These are phyloP conservation scores for Scophthalmus maximus DNA, from an alignment of 2,113 vertebrate genomes.

Conservation along the genomic window DNA sequence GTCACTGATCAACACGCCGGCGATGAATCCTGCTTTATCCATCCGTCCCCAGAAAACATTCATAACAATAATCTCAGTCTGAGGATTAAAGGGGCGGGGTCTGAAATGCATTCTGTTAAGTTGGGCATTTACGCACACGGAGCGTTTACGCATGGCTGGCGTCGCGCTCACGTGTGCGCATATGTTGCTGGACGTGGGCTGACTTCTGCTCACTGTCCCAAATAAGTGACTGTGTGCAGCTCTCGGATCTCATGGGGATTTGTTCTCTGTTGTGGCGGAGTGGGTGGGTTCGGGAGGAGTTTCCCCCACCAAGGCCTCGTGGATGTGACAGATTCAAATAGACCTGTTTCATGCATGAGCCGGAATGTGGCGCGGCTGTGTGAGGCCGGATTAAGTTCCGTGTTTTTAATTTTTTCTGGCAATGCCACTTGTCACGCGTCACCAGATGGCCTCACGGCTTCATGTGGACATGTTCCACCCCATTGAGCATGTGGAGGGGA, in stretches of 20 bases:
- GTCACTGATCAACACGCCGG: not conserved
- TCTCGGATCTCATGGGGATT: not conserved
- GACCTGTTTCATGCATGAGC: conserved; percentile 3
- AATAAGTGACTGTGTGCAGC: conserved; percentile 9
- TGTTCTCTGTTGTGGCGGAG: not conserved
- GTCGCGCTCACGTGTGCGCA: conserved; percentile 11
- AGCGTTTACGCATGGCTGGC: conserved; percentile 46
- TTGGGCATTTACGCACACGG: conserved; percentile 11
- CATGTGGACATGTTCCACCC: conserved; percentile 54
- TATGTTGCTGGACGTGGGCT: conserved; percentile 2
- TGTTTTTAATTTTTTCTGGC: conserved; percentile 52
- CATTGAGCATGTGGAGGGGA: conserved; percentile 47
- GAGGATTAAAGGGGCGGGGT: conserved; percentile 37
- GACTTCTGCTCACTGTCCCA: conserved; percentile 2
- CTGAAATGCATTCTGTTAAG: conserved; percentile 10
- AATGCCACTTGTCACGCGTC: conserved; percentile 74
- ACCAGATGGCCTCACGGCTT: conserved; percentile 74
- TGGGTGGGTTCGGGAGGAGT: not conserved
- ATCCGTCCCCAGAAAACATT: conserved; percentile 18
- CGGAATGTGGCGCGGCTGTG: conserved; percentile 29
- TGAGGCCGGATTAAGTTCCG: conserved; percentile 57
- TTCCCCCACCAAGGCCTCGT: no score
- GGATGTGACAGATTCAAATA: not conserved
- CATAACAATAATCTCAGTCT: conserved; percentile 19
- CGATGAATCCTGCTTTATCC: conserved; percentile 11